Evolutionary conservation across 2,113 vertebrate species (phyloP), one percentile per base, ranked within the genome.

Genomic region (Festucalex cinctus): DNA sequence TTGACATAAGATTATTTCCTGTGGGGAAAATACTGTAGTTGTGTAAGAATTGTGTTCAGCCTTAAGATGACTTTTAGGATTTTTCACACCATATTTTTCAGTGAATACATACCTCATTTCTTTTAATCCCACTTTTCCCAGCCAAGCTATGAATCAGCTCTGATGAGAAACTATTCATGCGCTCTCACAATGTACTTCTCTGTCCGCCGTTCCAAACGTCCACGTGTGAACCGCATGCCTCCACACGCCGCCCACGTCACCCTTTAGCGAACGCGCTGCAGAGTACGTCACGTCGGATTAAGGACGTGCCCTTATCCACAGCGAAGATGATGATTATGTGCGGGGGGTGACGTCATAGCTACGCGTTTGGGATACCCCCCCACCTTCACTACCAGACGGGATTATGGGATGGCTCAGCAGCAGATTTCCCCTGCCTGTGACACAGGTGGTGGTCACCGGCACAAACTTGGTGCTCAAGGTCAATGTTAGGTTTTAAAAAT

Each of bases 341-440:
- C 19, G 59, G 53, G 26, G 32, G 59, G 26, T 13, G 1, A 65
- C 24, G 51, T 82, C 46, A 76, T 69, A 43, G 64, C 49, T 1
- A 0, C 62, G 69, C 32, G 64, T 64, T 24, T 28, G 76, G 87
- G 82, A 76, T 85, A 80, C 70, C 78, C 77, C 28, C 51, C 35
- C 76, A 77, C 26, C 68, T 70, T 78, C 39, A 48, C 48, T 74
- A 65, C 51, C 70, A 75, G 44, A 62, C 20, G 14, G 69, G 85
- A 82, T 89, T 90, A 85, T 82, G 74, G 78, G 85, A 78, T 84
- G 51, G 63, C 19, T 63, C 68, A 58, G 66, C 71, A 53, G 63
- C 70, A 70, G 81, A 81, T 80, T 71, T 78, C 75, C 61, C 68
- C 39, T 35, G 57, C 56, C 58, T 12, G n/a, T 61, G 60, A 62